phyloP scores from a whole-genome alignment of 2,797 vertebrate species.

The Onychomys torridus region DNA sequence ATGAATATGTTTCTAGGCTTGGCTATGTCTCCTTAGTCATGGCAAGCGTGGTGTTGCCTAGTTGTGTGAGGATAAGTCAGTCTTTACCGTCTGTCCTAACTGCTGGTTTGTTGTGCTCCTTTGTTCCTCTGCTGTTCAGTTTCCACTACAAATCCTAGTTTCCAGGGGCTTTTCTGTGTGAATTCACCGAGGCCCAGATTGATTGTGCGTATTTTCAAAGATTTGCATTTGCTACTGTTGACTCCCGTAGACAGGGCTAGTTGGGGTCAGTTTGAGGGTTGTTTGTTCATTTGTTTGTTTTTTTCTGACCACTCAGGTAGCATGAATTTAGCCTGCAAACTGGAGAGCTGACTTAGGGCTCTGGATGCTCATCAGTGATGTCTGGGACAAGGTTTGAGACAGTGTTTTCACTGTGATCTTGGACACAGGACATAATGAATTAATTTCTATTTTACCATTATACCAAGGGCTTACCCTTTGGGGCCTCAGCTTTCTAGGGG shows the following conservation, averaged over 20 bases:
- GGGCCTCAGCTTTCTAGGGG: neutral
- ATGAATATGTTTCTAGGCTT: slow-evolving; percentile 4
- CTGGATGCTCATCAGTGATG: neutral
- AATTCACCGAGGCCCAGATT: neutral
- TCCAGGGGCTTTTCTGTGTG: neutral
- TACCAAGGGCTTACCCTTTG: neutral
- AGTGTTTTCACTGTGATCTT: neutral
- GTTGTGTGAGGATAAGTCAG: neutral
- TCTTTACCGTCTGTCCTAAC: neutral
- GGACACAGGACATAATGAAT: neutral
- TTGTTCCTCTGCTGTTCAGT: neutral
- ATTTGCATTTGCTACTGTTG: neutral
- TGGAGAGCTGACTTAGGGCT: neutral
- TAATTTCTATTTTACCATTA: neutral
- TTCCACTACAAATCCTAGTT: neutral
- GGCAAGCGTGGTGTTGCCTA: neutral
- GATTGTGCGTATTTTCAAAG: neutral
- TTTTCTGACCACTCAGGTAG: neutral
- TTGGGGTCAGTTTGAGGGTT: neutral
- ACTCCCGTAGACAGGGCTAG: too few species aligned
- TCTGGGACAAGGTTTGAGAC: neutral
- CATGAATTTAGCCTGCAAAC: too few species aligned
- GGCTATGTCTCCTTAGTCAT: neutral
- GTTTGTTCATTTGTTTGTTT: neutral
- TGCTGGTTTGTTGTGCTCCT: neutral